Evolutionary conservation across 2,113 vertebrate genomes (phyloP).

Genomic region (Peromyscus californicus): DNA sequence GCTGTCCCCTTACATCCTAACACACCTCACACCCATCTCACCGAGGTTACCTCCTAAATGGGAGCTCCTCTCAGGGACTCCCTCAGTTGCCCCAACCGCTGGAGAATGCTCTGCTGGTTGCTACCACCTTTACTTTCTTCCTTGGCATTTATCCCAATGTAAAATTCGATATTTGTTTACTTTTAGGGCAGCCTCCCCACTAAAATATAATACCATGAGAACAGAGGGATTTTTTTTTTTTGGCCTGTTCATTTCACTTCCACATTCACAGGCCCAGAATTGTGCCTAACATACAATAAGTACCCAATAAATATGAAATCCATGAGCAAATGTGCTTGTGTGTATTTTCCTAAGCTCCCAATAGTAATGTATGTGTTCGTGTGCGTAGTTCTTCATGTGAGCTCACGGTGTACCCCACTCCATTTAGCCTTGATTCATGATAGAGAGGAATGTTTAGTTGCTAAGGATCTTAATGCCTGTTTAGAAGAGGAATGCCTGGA

Average conservation of each 20-base stretch:
- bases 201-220: not conserved
- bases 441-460: not conserved
- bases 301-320: not conserved
- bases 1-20: no score
- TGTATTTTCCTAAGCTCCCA: slow-evolving; percentile 34
- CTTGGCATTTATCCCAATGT: not conserved
- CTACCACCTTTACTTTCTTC: not conserved
- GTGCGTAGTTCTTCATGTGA: not conserved
- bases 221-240: not conserved
- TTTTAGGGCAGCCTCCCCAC: not conserved
- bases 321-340: not conserved
- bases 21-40: not conserved
- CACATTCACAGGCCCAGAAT: not conserved
- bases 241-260: not conserved
- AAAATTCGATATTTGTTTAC: not conserved
- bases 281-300: not conserved
- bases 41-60: not conserved
- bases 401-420: not conserved
- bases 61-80: not conserved
- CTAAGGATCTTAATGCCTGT: not conserved
- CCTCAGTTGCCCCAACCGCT: not conserved
- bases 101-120: not conserved
- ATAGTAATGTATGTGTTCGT: not conserved
- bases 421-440: not conserved
- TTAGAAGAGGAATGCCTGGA: not conserved